Conservation (phyloP, 2,113 vertebrate species). For the Struthio camelus region DNA sequence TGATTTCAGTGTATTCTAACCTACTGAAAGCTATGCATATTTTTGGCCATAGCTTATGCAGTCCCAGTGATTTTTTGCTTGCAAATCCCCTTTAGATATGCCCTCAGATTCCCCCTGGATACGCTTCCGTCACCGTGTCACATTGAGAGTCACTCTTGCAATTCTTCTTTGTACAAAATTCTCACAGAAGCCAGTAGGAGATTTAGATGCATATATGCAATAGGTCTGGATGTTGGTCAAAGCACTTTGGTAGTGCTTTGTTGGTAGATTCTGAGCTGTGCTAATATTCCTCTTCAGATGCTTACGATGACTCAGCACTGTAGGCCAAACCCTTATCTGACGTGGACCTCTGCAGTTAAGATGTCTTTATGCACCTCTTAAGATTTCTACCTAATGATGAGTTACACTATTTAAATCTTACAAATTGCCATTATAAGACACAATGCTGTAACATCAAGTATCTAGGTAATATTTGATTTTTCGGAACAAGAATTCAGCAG, state of each 20-base stretch:
- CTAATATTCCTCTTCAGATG: not conserved
- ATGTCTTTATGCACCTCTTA: not conserved
- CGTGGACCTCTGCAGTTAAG: not conserved
- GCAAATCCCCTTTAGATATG: not conserved
- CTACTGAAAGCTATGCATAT: slow-evolving; percentile 36
- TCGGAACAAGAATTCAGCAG: not conserved
- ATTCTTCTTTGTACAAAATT: not conserved
- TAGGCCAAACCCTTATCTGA: not conserved
- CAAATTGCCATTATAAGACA: not conserved
- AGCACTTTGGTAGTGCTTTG: too few species aligned
- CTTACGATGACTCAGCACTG: not conserved
- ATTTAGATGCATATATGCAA: not conserved
- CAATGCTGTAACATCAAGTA: not conserved
- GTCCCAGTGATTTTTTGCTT: not conserved
- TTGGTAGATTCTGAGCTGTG: not conserved
- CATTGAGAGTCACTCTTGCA: not conserved
- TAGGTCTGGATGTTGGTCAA: not conserved
- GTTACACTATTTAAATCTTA: not conserved
- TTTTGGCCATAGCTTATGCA: not conserved
- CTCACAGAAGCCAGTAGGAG: not conserved
- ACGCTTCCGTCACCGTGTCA: not conserved
- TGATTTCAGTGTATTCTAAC: slow-evolving; percentile 58
- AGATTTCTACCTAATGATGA: not conserved
- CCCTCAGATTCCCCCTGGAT: not conserved
- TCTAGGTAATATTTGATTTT: not conserved